These are phyloP conservation scores for Bombyx mandarina DNA, from an alignment of 1,140 invertebrate genomes.

Conservation along the genomic window DNA sequence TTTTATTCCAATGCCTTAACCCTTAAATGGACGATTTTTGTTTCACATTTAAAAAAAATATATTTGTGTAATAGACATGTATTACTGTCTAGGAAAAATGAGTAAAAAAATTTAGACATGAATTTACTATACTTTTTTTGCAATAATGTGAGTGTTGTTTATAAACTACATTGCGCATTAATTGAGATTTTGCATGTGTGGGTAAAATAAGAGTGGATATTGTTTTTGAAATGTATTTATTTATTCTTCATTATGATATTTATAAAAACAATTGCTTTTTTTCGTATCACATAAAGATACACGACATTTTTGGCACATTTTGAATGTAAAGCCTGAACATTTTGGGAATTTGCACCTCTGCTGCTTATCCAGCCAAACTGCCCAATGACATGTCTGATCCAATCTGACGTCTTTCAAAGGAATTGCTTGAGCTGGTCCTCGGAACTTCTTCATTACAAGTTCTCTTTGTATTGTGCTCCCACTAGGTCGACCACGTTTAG, in stretches of 20 bases:
- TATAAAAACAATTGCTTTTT: constrained; percentile 44
- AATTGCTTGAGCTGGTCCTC: constrained; percentile 33
- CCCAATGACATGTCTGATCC: constrained; percentile 35
- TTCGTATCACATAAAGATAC: constrained; percentile 43
- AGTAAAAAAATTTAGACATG: no score
- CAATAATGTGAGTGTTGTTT: constrained; percentile 9
- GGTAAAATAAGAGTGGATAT: constrained; percentile 33
- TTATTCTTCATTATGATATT: constrained; percentile 37
- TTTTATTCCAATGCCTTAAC: constrained; percentile 1
- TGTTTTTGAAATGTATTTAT: constrained; percentile 38
- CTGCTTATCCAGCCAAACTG: constrained; percentile 36
- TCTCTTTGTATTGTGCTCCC: constrained; percentile 30
- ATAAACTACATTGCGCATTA: constrained; percentile 10
- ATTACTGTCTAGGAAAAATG: no score
- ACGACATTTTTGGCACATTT: constrained; percentile 41
- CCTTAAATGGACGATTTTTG: constrained; percentile 16
- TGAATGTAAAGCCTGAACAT: constrained; percentile 32
- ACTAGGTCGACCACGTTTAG: constrained; percentile 33
- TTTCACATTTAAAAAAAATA: constrained; percentile 13
- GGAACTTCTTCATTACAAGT: constrained; percentile 36
- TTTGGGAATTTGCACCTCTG: constrained; percentile 41
- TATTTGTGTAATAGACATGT: no score
- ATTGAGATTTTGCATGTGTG: constrained; percentile 32
- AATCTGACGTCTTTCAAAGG: constrained; percentile 34
- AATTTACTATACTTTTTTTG: background rate